Percentiles rank a stretch among this genome's conserved stretches.
phyloP scores from a whole-genome alignment of 1,140 invertebrate species.

The Sitophilus oryzae region DNA sequence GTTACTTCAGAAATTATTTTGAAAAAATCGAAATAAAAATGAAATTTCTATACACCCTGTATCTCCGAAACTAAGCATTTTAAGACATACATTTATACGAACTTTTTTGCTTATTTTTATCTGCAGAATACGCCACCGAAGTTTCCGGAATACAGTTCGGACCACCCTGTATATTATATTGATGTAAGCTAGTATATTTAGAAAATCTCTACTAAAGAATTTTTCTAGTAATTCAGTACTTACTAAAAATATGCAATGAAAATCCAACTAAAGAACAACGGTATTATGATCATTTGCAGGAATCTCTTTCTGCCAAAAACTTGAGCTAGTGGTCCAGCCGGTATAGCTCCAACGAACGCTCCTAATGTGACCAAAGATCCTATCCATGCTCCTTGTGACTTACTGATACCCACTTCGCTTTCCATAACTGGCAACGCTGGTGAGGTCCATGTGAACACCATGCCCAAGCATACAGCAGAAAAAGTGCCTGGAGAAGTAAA shows the following conservation, averaged over 20 bases:
- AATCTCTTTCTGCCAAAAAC: slow-evolving; percentile 61
- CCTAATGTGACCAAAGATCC: slow-evolving; percentile 56
- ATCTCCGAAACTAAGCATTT: too few relatives aligned
- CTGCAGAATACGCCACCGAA: too few relatives aligned
- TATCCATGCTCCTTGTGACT: slow-evolving; percentile 40
- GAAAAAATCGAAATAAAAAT: too few relatives aligned
- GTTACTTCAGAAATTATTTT: too few relatives aligned
- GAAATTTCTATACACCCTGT: too few relatives aligned
- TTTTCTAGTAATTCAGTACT: slow-evolving; percentile 43
- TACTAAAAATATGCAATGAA: slow-evolving; percentile 55
- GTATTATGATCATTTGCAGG: slow-evolving; percentile 57
- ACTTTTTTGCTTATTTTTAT: too few relatives aligned
- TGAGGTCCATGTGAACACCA: slow-evolving; percentile 62
- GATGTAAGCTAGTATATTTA: too few relatives aligned
- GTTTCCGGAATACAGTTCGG: too few relatives aligned
- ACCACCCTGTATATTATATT: too few relatives aligned
- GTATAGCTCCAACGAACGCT: slow-evolving; percentile 56
- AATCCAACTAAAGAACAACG: slow-evolving; percentile 63
- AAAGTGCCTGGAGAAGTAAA: slow-evolving; percentile 48
- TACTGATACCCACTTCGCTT: slow-evolving; percentile 35
- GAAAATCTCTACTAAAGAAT: too few relatives aligned
- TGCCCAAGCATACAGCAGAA: slow-evolving; percentile 56
- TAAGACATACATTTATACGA: too few relatives aligned
- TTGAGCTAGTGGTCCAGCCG: slow-evolving; percentile 57
- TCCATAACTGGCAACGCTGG: slow-evolving; percentile 50